Evolutionary conservation across 2,888 invertebrate genomes (phyloP).

Genomic region (Pterobdella sp.): DNA sequence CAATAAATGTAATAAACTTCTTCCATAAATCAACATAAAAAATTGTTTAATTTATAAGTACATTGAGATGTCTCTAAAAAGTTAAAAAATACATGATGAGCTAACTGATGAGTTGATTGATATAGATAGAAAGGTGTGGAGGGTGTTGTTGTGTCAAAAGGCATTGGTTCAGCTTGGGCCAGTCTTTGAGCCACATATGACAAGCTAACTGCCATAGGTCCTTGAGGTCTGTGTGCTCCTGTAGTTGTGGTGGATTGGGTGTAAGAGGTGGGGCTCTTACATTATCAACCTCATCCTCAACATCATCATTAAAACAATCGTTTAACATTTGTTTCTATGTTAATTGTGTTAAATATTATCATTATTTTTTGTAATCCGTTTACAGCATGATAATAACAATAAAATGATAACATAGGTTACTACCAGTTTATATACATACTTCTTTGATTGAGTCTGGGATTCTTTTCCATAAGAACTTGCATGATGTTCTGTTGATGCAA

Average conservation of each 20-base stretch:
- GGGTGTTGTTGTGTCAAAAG: not conserved
- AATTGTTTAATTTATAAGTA: not conserved
- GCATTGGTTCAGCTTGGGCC: not conserved
- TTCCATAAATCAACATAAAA: not conserved
- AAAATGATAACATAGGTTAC: too few relatives aligned
- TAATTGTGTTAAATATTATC: too few relatives aligned
- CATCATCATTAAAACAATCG: too few relatives aligned
- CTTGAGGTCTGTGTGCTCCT: not conserved
- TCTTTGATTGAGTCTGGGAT: not conserved
- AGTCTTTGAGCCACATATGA: conserved; percentile 2
- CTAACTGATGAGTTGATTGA: conserved; percentile 10
- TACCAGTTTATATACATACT: too few relatives aligned
- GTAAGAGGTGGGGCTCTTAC: too few relatives aligned
- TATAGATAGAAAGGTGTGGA: not conserved
- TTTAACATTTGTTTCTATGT: too few relatives aligned
- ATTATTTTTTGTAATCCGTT: too few relatives aligned
- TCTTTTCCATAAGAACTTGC: conserved; percentile 10
- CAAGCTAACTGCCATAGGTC: not conserved
- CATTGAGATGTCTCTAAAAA: not conserved
- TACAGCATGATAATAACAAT: too few relatives aligned
- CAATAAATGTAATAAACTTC: not conserved
- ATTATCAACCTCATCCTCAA: too few relatives aligned
- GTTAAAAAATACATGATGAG: not conserved
- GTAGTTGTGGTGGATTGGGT: not conserved
- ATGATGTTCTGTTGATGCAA: conserved; percentile 12